Percentiles rank a stretch among this genome's conserved stretches.
Conservation (phyloP, 37 sponge, comb jelly and placozoan species). For the Diacarnus erythraeanus region DNA sequence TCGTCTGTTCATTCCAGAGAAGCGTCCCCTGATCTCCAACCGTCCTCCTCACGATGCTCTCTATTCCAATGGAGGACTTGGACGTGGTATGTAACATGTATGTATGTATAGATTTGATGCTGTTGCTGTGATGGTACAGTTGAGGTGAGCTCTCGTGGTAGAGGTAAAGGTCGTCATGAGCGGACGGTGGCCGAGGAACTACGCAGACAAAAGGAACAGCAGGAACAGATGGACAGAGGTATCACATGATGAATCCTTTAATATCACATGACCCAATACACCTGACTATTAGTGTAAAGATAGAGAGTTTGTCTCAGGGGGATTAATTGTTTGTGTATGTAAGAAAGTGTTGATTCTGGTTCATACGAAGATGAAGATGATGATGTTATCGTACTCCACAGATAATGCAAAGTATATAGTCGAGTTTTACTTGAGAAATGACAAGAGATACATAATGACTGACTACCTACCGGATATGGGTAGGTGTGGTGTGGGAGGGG, state of each 20-base stretch:
- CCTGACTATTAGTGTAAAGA: too few relatives aligned
- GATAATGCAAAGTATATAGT: constrained; percentile 22
- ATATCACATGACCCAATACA: neutral
- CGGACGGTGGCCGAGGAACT: constrained; percentile 8
- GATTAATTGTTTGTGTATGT: neutral
- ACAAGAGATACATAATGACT: neutral
- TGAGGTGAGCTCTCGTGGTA: neutral
- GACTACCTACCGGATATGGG: constrained; percentile 29
- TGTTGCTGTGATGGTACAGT: neutral
- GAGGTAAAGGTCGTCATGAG: neutral
- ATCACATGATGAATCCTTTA: too few relatives aligned
- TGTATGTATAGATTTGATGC: neutral
- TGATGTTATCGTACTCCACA: neutral
- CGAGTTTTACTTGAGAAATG: constrained; percentile 22
- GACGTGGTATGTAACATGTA: neutral
- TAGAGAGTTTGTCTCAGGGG: too few relatives aligned
- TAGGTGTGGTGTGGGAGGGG: neutral
- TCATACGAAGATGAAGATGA: neutral
- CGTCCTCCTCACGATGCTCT: neutral
- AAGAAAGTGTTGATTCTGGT: neutral
- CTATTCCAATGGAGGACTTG: neutral
- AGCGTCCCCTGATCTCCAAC: neutral
- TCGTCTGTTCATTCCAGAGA: neutral
- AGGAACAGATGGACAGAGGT: constrained; percentile 22
- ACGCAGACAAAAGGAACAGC: neutral